Percentiles rank a stretch among this genome's conserved stretches.
These are phyloP conservation scores for Condylura cristata DNA, from an alignment of 2,113 vertebrate genomes.

Conservation along the genomic window DNA sequence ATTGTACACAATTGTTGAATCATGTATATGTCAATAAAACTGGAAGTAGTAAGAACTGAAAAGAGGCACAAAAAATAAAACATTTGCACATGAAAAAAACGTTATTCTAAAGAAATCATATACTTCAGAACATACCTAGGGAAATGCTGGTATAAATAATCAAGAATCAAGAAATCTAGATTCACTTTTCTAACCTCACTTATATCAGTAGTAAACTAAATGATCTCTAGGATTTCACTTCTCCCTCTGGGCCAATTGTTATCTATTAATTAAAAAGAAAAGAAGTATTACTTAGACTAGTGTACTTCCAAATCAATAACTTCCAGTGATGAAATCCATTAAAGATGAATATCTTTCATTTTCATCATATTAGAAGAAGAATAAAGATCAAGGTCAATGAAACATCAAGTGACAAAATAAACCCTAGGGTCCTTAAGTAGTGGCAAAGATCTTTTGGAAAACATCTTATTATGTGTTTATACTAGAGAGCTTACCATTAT, in stretches of 20 bases:
- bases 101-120: not conserved
- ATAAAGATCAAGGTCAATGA: constrained; percentile 26
- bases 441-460: not conserved
- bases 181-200: constrained; percentile 46
- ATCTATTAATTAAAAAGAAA: constrained; percentile 41
- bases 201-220: constrained; percentile 35
- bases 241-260: not conserved
- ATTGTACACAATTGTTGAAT: not conserved
- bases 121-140: not conserved
- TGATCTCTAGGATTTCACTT: not conserved
- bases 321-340: not conserved
- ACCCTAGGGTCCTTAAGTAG: not conserved
- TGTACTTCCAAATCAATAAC: not conserved
- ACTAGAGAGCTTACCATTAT: not conserved
- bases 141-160: constrained; percentile 16
- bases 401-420: constrained; percentile 24
- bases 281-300: not conserved
- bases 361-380: not conserved
- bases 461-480: not conserved
- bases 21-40: not conserved
- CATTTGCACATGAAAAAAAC: not conserved
- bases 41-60: not conserved
- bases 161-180: not conserved
- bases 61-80: not conserved
- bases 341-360: not conserved